Evolutionary conservation across 2,888 invertebrate genomes (phyloP), one percentile per base, ranked within the genome.

Genomic region (Andrena flavipes): DNA sequence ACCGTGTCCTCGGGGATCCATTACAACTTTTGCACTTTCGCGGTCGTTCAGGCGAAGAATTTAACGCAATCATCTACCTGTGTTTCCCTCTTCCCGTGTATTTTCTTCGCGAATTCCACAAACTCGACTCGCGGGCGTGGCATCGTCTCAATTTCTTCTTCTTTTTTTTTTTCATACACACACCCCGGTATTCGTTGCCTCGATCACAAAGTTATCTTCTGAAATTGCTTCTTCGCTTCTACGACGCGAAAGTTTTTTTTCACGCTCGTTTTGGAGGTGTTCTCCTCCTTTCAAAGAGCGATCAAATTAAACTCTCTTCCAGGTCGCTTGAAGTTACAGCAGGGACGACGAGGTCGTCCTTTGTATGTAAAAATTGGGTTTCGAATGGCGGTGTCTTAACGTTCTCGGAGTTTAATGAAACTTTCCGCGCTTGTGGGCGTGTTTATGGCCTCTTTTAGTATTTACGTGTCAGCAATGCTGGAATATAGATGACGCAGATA

Each of bases 11-110:
- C 42, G 1, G 10, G 33, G 42, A 60, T 26, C 33, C 29, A 51
- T 54, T 63, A 23, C 26, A 76, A 76, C 64, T 76, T 35, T 10
- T 2, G 20, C 59, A 67, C 65, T 73, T 51, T 73, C 29, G 30
- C 48, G 86, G 85, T 89, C 90, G 91, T 91, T 91, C 87, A 90
- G 91, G 88, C 86, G 85, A 90, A 88, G 87, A 87, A 88, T 89
- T 91, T 88, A 90, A 88, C 89, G 86, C 85, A 87, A 90, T 87
- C 88, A 63, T 67, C 73, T 26, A 29, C 63, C 56, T 7, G 10
- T 56, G 42, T 60, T 54, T 69, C 49, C 8, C 20, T 64, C 30
- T 26, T 33, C 26, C n/a, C 23, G 23, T 65, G 33, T 75, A 70
- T 77, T 72, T 76, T 75, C 75, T 48, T 42, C 65, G 72, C 73